Base-by-base conservation (phyloP, 1,140 invertebrate species). In the Atta texana region DNA sequence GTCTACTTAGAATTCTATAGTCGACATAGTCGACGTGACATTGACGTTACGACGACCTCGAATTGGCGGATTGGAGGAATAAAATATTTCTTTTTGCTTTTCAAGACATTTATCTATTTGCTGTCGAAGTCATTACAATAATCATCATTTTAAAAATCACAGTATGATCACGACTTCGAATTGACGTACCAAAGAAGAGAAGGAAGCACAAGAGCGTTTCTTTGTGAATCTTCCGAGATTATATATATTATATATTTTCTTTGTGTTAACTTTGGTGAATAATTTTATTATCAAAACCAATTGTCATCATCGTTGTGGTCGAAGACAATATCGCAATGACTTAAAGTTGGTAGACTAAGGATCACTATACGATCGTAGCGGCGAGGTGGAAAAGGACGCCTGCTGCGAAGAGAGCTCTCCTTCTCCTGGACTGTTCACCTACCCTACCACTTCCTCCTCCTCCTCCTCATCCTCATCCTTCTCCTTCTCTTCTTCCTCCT, bases 381-480 rank as follows among this genome's bases (percentile, higher is more conserved):
- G 57, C 61, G 85, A 86, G 49, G 88, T 89, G 76, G 88, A 90
- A 89, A 88, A 90, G 88, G 89, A 90, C 77, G 77, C 78, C 88
- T 64, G 77, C 78, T 85, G 81, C 88, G 88, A 90, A 90, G 85
- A 90, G 78, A 75, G 51, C 63, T 75, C 72, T 87, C 81, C 82
- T 78, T 78, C 51, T 82, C 51, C 87, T 64, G 77, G 68, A 85
- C 68, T 77, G 68, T 55, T 66, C 28, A 66, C 77, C 49, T 81
- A 71, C 80, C 69, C 80, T 84, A 84, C 80, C 80, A 84, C 87
- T 74, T 74, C 87, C 44, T 74, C 68, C 78, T 77, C 49, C 49
- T 63, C 44, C 82, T 44, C 49, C 12, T 57, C 72, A 57, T 78
- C 63, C 55, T 21, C 31, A 71, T 85, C 77, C 69, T 81, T 69